These are phyloP conservation scores for Syngnathoides biaculeatus DNA, from an alignment of 2,113 vertebrate species.

Conservation along the genomic window DNA sequence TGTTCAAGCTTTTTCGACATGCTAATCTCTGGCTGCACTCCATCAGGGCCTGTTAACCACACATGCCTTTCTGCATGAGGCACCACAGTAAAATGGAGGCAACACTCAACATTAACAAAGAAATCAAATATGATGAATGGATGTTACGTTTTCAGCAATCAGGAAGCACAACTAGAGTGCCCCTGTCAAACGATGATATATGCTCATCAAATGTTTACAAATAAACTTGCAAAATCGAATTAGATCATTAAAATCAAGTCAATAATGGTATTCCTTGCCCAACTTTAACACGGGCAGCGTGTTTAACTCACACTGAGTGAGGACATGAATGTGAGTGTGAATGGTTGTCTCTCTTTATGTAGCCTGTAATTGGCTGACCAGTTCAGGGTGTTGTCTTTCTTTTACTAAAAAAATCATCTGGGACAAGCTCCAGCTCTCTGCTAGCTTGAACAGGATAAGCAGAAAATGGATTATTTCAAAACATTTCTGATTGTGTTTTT, in stretches of 20 bases:
- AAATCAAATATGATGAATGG: conserved; percentile 16
- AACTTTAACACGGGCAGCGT: background rate
- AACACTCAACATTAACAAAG: conserved; percentile 51
- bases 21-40: conserved; percentile 53
- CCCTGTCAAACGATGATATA: conserved; percentile 22
- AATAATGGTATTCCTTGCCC: background rate
- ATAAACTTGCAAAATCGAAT: background rate
- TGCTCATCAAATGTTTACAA: conserved; percentile 16
- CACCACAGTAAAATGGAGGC: conserved; percentile 32
- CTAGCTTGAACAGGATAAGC: too few relatives aligned
- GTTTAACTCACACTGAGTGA: too few relatives aligned
- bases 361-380: too few relatives aligned
- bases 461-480: too few relatives aligned
- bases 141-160: conserved; percentile 26
- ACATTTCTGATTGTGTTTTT: too few relatives aligned
- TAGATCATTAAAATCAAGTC: background rate
- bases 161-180: conserved; percentile 14
- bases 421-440: too few relatives aligned
- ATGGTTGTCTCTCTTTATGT: too few relatives aligned
- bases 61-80: conserved; percentile 37
- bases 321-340: too few relatives aligned
- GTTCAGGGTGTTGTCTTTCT: too few relatives aligned
- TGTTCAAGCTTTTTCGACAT: conserved; percentile 35
- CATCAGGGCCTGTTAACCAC: conserved; percentile 37
- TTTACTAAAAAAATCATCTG: too few relatives aligned